Evolutionary conservation across 1,140 invertebrate species (phyloP).

Genomic region (Spodoptera litura): DNA sequence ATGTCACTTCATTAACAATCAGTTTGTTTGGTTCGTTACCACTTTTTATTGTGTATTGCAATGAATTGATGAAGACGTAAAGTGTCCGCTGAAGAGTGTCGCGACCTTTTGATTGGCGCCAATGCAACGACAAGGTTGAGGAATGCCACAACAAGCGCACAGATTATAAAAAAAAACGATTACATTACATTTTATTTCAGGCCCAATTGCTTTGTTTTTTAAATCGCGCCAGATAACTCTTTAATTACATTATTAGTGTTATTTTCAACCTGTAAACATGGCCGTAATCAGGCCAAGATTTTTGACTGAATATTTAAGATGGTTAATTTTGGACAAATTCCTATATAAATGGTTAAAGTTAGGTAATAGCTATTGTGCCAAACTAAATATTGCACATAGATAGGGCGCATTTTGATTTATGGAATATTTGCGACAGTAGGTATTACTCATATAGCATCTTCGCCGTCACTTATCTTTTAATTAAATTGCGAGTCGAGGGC

Average conservation of each 20-base stretch:
- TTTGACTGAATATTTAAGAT: conserved; percentile 28
- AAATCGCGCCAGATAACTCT: conserved; percentile 6
- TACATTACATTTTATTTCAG: conserved; percentile 16
- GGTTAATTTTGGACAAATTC: conserved; percentile 24
- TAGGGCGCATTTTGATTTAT: conserved; percentile 5
- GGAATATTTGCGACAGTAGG: conserved; percentile 14
- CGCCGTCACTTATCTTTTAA: conserved; percentile 42
- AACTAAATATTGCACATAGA: not conserved
- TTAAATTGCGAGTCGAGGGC: conserved; percentile 19
- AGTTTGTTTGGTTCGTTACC: conserved; percentile 51
- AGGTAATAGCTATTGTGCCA: no score
- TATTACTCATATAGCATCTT: conserved; percentile 28
- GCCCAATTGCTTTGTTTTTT: conserved; percentile 6
- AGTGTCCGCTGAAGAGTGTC: conserved; percentile 65
- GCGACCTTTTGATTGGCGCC: conserved; percentile 71
- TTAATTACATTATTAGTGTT: conserved; percentile 1
- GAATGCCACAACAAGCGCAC: conserved; percentile 54
- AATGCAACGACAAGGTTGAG: conserved; percentile 59
- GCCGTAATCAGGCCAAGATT: not conserved
- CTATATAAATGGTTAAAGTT: no score
- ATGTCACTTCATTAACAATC: conserved; percentile 57
- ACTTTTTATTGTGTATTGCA: conserved; percentile 66
- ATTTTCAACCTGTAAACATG: not conserved
- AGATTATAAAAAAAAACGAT: conserved; percentile 12
- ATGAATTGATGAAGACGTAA: conserved; percentile 68